Evolutionary conservation across 2,888 invertebrate species (phyloP), one percentile per base, ranked within the genome.

Genomic region (Acanthopleura granulata): DNA sequence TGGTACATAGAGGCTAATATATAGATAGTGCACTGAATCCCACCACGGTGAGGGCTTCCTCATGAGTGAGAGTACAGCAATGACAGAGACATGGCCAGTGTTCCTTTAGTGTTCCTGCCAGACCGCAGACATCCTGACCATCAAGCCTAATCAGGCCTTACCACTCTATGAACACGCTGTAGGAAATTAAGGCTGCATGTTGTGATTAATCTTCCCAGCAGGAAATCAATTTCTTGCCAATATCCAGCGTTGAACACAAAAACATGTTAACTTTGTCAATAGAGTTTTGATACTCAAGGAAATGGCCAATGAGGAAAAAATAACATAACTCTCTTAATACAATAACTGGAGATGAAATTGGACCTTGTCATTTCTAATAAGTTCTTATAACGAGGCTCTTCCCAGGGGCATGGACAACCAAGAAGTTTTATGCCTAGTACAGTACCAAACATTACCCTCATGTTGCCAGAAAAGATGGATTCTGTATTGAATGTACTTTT

Each of bases 151-250:
- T 40, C 40, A 40, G 40, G 40, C 40, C 40, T 40, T 40, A 40
- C 40, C 9, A 12, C 57, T 57, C 57, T 57, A 57, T 57, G 57
- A 57, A 57, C 57, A 57, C 22, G n/a, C 18, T 18, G 4, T 18
- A 57, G 57, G 57, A 57, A 57, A 57, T 57, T 18, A 57, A 57
- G 57, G 22, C 57, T 57, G 57, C 57, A 57, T 57, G 57, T 57
- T 57, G 57, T 57, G 57, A 57, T 57, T 57, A 57, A 57, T 57
- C 57, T 57, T 57, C 57, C 57, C 57, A 57, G 57, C 57, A 57
- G 57, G 57, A 57, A 57, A 57, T 57, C 57, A 57, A 57, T 57
- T 57, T 57, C 57, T 57, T 57, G n/a, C 57, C 57, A 57, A 57
- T 57, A 57, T 57, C 57, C 57, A 57, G n/a, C 57, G 4, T 57